phyloP scores from a whole-genome alignment of 1,140 invertebrate species.

The Batillaria attramentaria region DNA sequence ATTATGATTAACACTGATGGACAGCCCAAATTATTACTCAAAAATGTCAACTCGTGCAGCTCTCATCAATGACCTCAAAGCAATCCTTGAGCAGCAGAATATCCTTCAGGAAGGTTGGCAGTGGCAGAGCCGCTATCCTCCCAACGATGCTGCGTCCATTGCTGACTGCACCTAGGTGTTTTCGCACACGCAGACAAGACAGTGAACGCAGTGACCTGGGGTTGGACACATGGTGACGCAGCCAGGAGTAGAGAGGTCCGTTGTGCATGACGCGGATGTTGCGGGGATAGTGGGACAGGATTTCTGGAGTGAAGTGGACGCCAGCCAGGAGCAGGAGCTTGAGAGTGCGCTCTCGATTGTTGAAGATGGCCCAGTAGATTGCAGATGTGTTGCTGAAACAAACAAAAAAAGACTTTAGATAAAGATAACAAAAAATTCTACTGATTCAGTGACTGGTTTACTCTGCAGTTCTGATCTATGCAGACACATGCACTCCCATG shows the following conservation, averaged over 20 bases:
- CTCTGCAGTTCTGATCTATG: background rate
- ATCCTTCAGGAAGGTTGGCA: slow-evolving; percentile 20
- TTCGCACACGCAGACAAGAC: background rate
- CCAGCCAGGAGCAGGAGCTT: slow-evolving; percentile 39
- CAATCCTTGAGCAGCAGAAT: slow-evolving; percentile 20
- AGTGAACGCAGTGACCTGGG: slow-evolving; percentile 7
- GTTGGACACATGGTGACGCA: slow-evolving; percentile 37
- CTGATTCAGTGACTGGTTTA: background rate
- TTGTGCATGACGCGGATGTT: slow-evolving; percentile 51
- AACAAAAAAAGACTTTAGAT: background rate
- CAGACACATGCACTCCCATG: background rate
- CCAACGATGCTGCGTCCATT: slow-evolving; percentile 3
- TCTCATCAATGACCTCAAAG: slow-evolving; percentile 17
- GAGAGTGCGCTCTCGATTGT: slow-evolving; percentile 40
- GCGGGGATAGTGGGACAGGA: slow-evolving; percentile 41
- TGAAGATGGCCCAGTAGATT: slow-evolving; percentile 55
- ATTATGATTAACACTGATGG: background rate
- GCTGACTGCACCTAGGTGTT: background rate
- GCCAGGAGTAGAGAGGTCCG: slow-evolving; percentile 26
- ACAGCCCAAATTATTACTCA: no score
- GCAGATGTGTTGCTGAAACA: slow-evolving; percentile 42
- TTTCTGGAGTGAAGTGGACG: slow-evolving; percentile 33
- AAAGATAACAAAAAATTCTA: background rate
- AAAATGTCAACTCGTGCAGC: no score
- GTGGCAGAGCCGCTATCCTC: background rate